Percentiles rank a stretch among this genome's conserved stretches.
Conservation (phyloP, 2,113 vertebrate species). For the Phrynosoma platyrhinos region DNA sequence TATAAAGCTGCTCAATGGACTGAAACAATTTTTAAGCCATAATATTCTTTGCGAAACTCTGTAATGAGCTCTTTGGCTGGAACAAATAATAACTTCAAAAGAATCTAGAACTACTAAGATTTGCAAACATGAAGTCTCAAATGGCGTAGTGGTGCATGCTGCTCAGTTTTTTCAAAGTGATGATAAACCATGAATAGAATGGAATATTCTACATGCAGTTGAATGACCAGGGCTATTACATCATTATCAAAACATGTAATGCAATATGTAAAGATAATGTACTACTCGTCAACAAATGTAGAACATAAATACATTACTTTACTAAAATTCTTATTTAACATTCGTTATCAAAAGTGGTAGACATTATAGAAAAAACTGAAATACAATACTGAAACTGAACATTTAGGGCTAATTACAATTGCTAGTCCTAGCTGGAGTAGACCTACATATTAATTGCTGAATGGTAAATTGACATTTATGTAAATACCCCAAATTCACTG, state of each 20-base stretch:
- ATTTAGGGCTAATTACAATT: too few relatives aligned
- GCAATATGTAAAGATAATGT: background rate
- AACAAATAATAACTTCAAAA: conserved; percentile 37
- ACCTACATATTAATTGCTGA: too few relatives aligned
- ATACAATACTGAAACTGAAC: background rate
- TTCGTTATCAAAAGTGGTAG: background rate
- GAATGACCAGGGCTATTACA: background rate
- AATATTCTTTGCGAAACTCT: conserved; percentile 42
- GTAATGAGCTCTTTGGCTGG: conserved; percentile 28
- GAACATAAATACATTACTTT: background rate
- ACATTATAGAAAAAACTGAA: background rate
- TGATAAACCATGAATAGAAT: background rate
- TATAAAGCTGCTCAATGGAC: conserved; percentile 52
- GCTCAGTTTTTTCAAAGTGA: conserved; percentile 4
- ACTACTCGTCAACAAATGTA: background rate
- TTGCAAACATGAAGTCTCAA: background rate
- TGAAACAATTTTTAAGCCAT: conserved; percentile 38
- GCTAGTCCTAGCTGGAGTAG: too few relatives aligned
- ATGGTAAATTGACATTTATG: too few relatives aligned
- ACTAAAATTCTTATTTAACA: background rate
- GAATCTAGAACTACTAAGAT: conserved; percentile 27
- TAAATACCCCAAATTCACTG: too few relatives aligned
- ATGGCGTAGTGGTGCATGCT: background rate
- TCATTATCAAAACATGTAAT: conserved; percentile 18
- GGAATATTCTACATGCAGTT: background rate